Base-by-base conservation (phyloP, 2,797 vertebrate genomes). In the Tauraco hartlaubi region DNA sequence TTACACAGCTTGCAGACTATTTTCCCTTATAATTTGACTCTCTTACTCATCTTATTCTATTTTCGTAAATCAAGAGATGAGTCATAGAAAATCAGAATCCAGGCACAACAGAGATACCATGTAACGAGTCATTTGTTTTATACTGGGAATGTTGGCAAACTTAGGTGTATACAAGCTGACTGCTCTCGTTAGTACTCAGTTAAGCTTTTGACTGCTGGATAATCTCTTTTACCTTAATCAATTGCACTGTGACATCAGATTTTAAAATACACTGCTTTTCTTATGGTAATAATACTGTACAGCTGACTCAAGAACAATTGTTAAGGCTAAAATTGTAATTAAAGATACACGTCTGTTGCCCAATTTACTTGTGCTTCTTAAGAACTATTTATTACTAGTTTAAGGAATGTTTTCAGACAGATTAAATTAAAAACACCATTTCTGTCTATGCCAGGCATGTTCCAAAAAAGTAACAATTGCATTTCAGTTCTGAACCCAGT, bases 11-110 rank as follows among this genome's bases (percentile, higher is more conserved):
- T 63, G 67, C 63, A 88, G 69, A 86, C 29, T 68, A 87, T 84
- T 89, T 84, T 46, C 26, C 75, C 88, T 90, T 90, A 29, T 89
- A 88, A 96, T 94, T 90, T 94, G 82, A 88, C 88, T 90, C 74
- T 92, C 85, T 92, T 96, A 94, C 90, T 94, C 94, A 92, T 96
- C 63, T 92, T 68, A 78, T 39, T 85, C 94, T 95, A 90, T 94
- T 95, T 96, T 63, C 76, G 94, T 92, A 94, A 86, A 90, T 69
- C 64, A 79, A 90, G 85, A 89, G 62, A 91, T 94, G 94, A 97
- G 54, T 96, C 86, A 90, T 0, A 90, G 85, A 90, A 86, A 84
- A 67, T 87, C 90, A 90, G 74, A 90, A 94, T 75, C 83, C 85
- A 96, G 91, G 90, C 88, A 92, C 85, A 97, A 94, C 90, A 95